Base-by-base conservation (phyloP, 2,888 invertebrate genomes). In the Venusia cambrica region DNA sequence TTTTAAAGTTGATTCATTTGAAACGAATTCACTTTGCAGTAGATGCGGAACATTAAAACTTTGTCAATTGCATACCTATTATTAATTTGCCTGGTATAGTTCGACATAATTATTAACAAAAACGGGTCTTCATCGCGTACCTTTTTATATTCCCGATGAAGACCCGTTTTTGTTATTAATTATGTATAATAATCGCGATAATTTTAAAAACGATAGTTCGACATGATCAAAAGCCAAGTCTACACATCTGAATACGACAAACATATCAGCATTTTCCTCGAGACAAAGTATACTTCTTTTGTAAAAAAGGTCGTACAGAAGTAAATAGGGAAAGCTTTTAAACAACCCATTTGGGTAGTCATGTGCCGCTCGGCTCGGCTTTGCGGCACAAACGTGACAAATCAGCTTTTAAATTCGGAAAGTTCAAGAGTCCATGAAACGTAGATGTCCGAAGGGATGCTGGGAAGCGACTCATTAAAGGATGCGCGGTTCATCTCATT, bases 401-500 rank as follows among this genome's bases (percentile, higher is more conserved):
- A 43, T 43, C 50, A 45, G 45, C 47, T 50, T 46, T 51, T 51
- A 47, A 51, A 48, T 51, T 48, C 39, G 47, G 45, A 54, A 57
- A 51, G 49, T 58, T 57, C 42, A 46, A 32, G 53, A 51, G 47
- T 52, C 47, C 57, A 52, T 60, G 52, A 57, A 63, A 60, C 55
- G 52, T 60, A 57, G 51, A 43, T 47, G 47, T 45, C 47, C 45
- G 42, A 47, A 51, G 52, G 50, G 54, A 52, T 40, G 45, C 39
- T 46, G 48, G 64, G 54, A 52, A 57, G 51, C 55, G 62, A 70
- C 62, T 74, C 79, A 79, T 80, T 78, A 79, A 69, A 75, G 72
- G 72, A 73, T 61, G 62, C 72, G 73, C 66, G 75, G 69, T 69
- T 69, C 69, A 66, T 71, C 71, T 76, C 73, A 70, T 71, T 64